Conservation (phyloP, 2,888 invertebrate genomes). For the Agonopterix subpropinquella region DNA sequence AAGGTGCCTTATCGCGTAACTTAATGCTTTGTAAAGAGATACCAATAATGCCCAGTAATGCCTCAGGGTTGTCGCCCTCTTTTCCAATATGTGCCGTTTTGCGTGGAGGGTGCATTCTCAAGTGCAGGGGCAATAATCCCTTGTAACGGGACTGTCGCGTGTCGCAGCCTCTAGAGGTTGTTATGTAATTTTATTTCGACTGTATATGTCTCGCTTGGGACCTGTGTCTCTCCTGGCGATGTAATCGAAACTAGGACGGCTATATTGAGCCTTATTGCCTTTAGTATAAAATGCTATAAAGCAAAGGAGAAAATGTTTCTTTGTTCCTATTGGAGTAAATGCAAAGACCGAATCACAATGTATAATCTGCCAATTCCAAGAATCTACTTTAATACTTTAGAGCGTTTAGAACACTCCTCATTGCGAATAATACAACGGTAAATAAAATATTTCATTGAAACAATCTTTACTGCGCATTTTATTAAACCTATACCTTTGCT, state of each 20-base stretch:
- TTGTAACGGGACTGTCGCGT: slow-evolving; percentile 55
- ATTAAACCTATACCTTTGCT: too few species aligned
- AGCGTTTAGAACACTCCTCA: too few species aligned
- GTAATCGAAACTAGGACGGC: slow-evolving; percentile 21
- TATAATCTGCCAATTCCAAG: too few species aligned
- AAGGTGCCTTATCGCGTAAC: slow-evolving; percentile 54
- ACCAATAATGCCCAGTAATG: slow-evolving; percentile 61
- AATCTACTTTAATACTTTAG: too few species aligned
- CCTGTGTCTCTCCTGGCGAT: slow-evolving; percentile 29
- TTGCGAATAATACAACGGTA: too few species aligned
- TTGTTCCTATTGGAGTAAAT: too few species aligned
- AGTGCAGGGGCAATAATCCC: slow-evolving; percentile 64
- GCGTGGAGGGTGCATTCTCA: slow-evolving; percentile 52
- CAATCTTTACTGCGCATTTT: too few species aligned
- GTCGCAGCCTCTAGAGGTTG: slow-evolving; percentile 38
- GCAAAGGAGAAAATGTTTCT: background rate
- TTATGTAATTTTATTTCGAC: slow-evolving; percentile 57
- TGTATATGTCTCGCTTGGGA: slow-evolving; percentile 29
- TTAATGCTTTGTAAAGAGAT: slow-evolving; percentile 59
- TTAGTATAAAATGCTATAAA: slow-evolving; percentile 9
- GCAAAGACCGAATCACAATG: too few species aligned
- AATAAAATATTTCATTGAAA: too few species aligned
- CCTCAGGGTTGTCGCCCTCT: slow-evolving; percentile 51
- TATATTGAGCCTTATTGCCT: slow-evolving; percentile 16
- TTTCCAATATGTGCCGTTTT: slow-evolving; percentile 46